Base-by-base conservation (phyloP, 2,113 vertebrate genomes). In the Galemys pyrenaicus region DNA sequence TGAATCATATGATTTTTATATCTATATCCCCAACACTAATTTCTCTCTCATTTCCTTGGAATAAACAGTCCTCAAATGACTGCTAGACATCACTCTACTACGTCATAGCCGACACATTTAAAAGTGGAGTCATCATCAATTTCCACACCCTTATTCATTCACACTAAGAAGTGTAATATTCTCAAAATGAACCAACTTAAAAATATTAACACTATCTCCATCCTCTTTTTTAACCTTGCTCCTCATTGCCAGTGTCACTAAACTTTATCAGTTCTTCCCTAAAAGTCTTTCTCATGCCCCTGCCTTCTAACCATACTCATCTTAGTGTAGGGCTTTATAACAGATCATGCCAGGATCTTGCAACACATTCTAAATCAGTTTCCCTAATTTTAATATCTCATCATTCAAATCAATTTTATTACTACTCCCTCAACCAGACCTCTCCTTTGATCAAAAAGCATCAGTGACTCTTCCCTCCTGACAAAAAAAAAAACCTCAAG, bases 121-220 rank as follows among this genome's bases (percentile, higher is more conserved):
- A 94, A 94, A 95, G 64, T 46, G 83, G 24, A 85, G 32, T 75
- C 51, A 71, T 92, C 49, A 37, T 71, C 51, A 82, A 94, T 92
- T 95, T 94, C 44, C 30, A 92, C 12, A 64, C 13, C 2, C 39
- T 90, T 46, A 60, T 81, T 88, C 62, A 90, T 44, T 79, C 58
- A 89, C 46, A 86, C 26, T 24, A 46, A 94, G 56, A 81, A 75
- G 46, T 85, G 13, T n/a, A 95, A 26, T 28, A 24, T 64, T 84
- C 65, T 93, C 65, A 73, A 44, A 90, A 74, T 62, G 37, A 89
- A 44, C 70, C 16, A 67, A 44, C 9, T 73, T 78, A 44, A 94
- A 89, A 94, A 87, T 30, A 89, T 39, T 12, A 71, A 95, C 56
- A 35, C 11, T 58, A 54, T 71, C 70, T 49, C 79, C 24, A 46